phyloP scores from a whole-genome alignment of 2,797 vertebrate genomes.

The Cossypha niveicapilla region DNA sequence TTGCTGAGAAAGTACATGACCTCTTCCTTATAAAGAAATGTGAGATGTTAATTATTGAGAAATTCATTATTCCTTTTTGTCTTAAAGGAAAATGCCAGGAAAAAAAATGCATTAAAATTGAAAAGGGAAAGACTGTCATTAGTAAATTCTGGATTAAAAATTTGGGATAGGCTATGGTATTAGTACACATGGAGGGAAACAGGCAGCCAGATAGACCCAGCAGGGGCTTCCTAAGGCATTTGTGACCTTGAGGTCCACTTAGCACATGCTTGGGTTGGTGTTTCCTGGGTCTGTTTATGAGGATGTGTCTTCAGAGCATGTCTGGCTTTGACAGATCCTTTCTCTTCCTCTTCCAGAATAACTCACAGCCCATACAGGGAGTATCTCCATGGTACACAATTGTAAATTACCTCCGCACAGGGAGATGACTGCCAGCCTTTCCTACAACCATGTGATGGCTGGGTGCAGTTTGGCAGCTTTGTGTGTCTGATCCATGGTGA shows the following conservation, averaged over 20 bases:
- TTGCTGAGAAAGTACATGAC: background rate
- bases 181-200: background rate
- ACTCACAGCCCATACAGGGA: background rate
- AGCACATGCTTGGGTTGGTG: background rate
- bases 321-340: background rate
- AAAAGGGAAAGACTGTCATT: background rate
- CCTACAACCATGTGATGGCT: background rate
- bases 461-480: background rate
- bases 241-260: background rate
- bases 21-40: background rate
- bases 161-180: background rate
- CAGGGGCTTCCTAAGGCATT: fast-evolving
- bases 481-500: background rate
- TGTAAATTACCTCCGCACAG: background rate
- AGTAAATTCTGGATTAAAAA: background rate
- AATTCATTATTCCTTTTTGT: background rate
- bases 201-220: background rate
- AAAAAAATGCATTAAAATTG: background rate
- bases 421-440: background rate
- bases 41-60: background rate
- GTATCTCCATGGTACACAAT: background rate
- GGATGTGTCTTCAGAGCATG: background rate
- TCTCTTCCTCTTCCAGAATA: background rate
- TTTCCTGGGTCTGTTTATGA: background rate
- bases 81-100: background rate